Base-by-base conservation (phyloP, 2,113 vertebrate species). In the Ciconia maguari region DNA sequence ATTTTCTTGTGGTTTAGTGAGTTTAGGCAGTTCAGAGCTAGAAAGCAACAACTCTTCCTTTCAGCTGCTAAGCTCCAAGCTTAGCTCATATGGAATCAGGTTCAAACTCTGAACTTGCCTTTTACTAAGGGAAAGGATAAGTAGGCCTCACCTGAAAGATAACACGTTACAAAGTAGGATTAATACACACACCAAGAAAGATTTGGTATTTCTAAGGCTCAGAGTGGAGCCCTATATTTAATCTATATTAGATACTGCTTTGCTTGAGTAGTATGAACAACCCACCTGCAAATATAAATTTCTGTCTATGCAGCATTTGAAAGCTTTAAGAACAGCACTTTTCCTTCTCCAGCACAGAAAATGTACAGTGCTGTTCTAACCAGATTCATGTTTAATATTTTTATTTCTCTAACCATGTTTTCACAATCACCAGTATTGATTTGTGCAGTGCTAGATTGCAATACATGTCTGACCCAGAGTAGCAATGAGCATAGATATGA, bases 381-480 rank as follows among this genome's bases (percentile, higher is more conserved):
- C n/a, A 11, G 58, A 58, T 34, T 64, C 1, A 69, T 3, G 5
- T 32, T 61, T 34, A 55, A 1, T 29, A 41, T 49, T 83, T 83
- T 61, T 80, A 64, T 52, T 79, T 69, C n/a, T 82, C 61, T 68
- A 83, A 34, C 18, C 20, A 34, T 11, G 10, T 76, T 83, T 71
- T 72, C 38, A 54, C 49, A 62, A 32, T 48, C 34, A 52, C 8
- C 78, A 80, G 24, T 22, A 61, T 2, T 16, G 15, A 72, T 51
- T 38, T 51, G 22, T 26, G 51, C 64, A 92, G 51, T 25, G 15
- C 54, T 57, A 26, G n/a, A 71, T 26, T 13, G 70, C 58, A 83
- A 34, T 11, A 4, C 6, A 13, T 0, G 8, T 34, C 55, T 70
- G 54, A 74, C 25, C 2, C 9, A 6, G 8, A 58, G 12, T 0